These are phyloP conservation scores for Oedothorax gibbosus DNA, from an alignment of 1,140 invertebrate species.

Conservation along the genomic window DNA sequence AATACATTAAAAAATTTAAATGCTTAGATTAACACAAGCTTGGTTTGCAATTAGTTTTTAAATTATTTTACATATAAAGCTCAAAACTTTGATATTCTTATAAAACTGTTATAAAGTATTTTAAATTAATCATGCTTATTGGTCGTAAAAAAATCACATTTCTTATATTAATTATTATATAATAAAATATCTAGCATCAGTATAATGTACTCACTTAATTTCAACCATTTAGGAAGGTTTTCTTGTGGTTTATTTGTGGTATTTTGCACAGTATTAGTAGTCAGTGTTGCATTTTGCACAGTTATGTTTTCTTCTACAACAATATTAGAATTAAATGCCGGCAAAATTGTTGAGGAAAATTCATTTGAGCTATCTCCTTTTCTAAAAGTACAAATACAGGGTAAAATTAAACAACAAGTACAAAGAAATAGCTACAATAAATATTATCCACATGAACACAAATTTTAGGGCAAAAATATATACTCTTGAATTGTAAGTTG, in stretches of 20 bases:
- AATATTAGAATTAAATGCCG: not conserved
- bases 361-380: conserved; percentile 8
- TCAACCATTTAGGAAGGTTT: conserved; percentile 45
- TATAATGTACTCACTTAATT: conserved; percentile 38
- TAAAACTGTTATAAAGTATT: no score
- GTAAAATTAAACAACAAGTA: not conserved
- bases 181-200: not conserved
- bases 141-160: not conserved
- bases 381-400: not conserved
- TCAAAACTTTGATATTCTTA: no score
- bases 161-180: no score
- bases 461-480: no score
- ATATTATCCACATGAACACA: no score
- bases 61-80: no score
- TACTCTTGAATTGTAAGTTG: no score
- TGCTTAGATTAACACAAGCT: not conserved
- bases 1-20: conserved; percentile 1
- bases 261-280: not conserved
- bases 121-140: not conserved
- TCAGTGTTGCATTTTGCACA: not conserved
- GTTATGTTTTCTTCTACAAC: not conserved
- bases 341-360: not conserved
- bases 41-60: not conserved
- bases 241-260: conserved; percentile 8
- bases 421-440: no score